Conservation (phyloP, 2,888 invertebrate genomes). For the Lasioglossum leucozonium region DNA sequence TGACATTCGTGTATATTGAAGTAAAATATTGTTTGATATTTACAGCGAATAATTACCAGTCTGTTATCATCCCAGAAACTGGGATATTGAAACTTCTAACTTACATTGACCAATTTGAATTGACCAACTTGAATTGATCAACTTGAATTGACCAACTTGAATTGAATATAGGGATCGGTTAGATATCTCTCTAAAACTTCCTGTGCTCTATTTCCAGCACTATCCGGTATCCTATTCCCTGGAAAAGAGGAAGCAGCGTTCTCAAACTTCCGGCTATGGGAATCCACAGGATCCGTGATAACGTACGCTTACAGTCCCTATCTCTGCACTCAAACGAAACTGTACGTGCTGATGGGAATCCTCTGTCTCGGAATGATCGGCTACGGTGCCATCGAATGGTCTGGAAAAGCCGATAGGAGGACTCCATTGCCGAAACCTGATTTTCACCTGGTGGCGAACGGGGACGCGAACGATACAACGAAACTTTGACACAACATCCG, state of each 20-base stretch:
- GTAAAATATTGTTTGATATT: no score
- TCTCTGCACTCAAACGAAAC: conserved; percentile 90
- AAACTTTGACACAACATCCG: conserved; percentile 34
- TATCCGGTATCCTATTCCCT: conserved; percentile 94
- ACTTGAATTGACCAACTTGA: no score
- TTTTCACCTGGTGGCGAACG: conserved; percentile 78
- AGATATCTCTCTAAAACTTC: not conserved
- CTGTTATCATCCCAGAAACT: no score
- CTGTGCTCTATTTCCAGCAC: conserved; percentile 85
- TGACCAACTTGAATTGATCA: not conserved
- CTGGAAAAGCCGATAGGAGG: conserved; percentile 67
- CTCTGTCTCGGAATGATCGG: conserved; percentile 90
- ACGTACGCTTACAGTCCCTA: conserved; percentile 93
- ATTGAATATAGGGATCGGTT: not conserved
- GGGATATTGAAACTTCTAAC: no score
- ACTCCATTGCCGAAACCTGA: conserved; percentile 72
- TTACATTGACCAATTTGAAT: no score
- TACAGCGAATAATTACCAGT: not conserved
- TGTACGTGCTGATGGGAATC: conserved; percentile 89
- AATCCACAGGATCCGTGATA: conserved; percentile 94
- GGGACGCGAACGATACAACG: conserved; percentile 55
- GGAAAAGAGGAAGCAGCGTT: conserved; percentile 95
- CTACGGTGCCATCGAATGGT: conserved; percentile 88
- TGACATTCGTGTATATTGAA: not conserved
- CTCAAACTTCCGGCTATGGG: conserved; percentile 97